These are phyloP conservation scores for Elgonia sp. DNA, from an alignment of 2,888 invertebrate species.

Conservation along the genomic window DNA sequence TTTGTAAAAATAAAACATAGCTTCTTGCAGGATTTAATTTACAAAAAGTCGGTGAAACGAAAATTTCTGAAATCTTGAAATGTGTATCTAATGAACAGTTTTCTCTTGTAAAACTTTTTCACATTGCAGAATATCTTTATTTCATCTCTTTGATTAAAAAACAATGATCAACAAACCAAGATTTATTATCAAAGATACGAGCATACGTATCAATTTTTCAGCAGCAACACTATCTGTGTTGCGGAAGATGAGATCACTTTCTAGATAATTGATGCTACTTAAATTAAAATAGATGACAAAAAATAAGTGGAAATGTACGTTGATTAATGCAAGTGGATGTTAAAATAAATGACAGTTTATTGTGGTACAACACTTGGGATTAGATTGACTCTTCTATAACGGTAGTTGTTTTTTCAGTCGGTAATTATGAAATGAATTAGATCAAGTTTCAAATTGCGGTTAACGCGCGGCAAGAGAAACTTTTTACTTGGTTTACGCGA, in stretches of 20 bases:
- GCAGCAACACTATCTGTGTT: not conserved
- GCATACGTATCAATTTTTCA: conserved; percentile 12
- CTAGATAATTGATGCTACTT: conserved; percentile 45
- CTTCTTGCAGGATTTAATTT: too few relatives aligned
- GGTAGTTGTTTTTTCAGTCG: conserved; percentile 39
- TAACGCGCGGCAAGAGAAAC: conserved; percentile 25
- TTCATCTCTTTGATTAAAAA: not conserved
- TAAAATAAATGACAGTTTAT: conserved; percentile 56
- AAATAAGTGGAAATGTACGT: conserved; percentile 41
- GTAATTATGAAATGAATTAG: conserved; percentile 58
- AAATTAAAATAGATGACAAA: conserved; percentile 51
- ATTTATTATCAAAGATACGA: conserved; percentile 9
- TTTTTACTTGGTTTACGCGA: conserved; percentile 12
- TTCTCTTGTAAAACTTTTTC: too few relatives aligned
- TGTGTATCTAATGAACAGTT: too few relatives aligned
- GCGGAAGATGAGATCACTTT: conserved; percentile 48
- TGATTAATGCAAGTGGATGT: conserved; percentile 52
- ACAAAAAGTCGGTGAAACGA: too few relatives aligned
- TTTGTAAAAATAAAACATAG: too few relatives aligned
- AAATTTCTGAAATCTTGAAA: too few relatives aligned
- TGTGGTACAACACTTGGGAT: conserved; percentile 16
- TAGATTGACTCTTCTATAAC: conserved; percentile 58
- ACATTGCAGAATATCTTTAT: too few relatives aligned
- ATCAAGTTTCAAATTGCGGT: conserved; percentile 55
- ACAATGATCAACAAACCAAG: conserved; percentile 5